Evolutionary conservation across 1,140 invertebrate species (phyloP).

Genomic region (Drosophila auraria): DNA sequence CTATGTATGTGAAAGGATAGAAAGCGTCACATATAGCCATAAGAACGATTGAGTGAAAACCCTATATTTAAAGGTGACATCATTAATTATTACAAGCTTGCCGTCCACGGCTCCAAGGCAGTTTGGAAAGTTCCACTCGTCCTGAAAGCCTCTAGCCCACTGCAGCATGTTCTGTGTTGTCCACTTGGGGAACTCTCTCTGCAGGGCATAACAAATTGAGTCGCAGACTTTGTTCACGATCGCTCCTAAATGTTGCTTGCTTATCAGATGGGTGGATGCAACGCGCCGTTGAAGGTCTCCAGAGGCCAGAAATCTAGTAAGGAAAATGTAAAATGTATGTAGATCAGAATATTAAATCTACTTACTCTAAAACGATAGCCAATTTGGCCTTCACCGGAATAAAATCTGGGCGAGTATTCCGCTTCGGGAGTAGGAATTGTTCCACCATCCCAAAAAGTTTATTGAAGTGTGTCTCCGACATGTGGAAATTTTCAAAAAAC

Average conservation of each 20-base stretch:
- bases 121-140: background rate
- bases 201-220: background rate
- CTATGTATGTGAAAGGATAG: background rate
- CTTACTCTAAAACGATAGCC: constrained; percentile 5
- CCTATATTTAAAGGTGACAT: no score
- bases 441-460: no score
- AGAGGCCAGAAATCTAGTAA: background rate
- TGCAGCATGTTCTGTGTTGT: background rate
- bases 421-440: constrained; percentile 6
- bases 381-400: constrained; percentile 12
- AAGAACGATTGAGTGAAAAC: no score
- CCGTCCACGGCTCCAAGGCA: constrained; percentile 3
- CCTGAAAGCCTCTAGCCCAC: background rate
- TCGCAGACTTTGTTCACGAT: background rate
- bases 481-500: no score
- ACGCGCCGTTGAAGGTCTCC: background rate
- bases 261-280: no score
- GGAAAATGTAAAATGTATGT: background rate
- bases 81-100: background rate
- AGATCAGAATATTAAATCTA: background rate
- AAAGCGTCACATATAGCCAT: no score
- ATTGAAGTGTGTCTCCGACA: no score
- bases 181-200: no score
- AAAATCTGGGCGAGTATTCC: background rate
- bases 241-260: background rate